These are phyloP conservation scores for Mormyrus proboscirostris DNA, from an alignment of 2,797 vertebrate species.

Conservation along the genomic window DNA sequence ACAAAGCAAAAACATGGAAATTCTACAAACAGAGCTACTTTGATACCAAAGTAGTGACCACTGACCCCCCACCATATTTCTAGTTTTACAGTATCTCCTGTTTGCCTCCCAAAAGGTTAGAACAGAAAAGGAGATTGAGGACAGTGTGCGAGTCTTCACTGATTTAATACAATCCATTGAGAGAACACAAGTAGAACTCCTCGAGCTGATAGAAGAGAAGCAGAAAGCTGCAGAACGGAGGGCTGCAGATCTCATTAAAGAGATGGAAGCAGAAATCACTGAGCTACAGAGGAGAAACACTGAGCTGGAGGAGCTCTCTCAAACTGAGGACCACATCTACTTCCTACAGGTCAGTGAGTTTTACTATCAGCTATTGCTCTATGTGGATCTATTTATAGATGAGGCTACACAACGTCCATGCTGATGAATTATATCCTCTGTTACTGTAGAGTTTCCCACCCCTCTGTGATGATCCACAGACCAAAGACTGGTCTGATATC, in stretches of 20 bases:
- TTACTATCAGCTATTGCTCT: background rate
- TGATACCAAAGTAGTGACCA: background rate
- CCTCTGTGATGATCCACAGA: conserved; percentile 16
- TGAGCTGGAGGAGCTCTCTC: conserved; percentile 49
- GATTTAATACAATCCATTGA: conserved; percentile 43
- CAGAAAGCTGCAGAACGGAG: conserved; percentile 47
- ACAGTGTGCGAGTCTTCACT: conserved; percentile 37
- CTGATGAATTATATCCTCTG: conserved; percentile 7
- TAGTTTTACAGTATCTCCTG: background rate
- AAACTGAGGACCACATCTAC: conserved; percentile 50
- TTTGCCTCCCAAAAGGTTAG: conserved; percentile 36
- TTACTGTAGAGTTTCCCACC: conserved; percentile 38
- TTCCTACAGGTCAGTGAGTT: conserved; percentile 46
- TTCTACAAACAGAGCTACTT: background rate
- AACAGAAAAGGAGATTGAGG: conserved; percentile 41
- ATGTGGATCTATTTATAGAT: background rate
- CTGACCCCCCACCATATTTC: background rate
- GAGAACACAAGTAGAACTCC: conserved; percentile 43
- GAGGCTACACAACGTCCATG: background rate
- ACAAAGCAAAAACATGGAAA: background rate
- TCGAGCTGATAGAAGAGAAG: conserved; percentile 41
- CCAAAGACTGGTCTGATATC: conserved; percentile 35
- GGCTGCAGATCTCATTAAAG: conserved; percentile 40
- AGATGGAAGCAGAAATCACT: conserved; percentile 52
- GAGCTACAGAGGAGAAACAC: conserved; percentile 45